Conservation (phyloP, 2,113 vertebrate species). For the Enhydra lutris region DNA sequence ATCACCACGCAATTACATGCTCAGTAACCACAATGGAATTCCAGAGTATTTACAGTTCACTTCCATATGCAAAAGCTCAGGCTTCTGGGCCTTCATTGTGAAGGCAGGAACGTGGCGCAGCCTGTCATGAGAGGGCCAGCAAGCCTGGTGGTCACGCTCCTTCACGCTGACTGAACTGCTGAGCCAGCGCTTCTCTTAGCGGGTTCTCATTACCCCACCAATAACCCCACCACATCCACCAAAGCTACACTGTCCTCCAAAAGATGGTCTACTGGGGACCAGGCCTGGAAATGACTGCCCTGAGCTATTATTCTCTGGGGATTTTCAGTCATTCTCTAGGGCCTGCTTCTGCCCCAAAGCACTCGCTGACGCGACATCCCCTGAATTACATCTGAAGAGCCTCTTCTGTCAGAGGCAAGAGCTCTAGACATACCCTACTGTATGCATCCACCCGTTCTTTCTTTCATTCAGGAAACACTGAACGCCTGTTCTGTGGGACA, state of each 20-base stretch:
- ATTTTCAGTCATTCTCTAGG: neutral
- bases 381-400: neutral
- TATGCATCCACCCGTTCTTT: neutral
- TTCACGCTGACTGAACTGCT: neutral
- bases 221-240: neutral
- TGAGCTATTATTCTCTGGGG: neutral
- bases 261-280: neutral
- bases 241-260: neutral
- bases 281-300: neutral
- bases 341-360: neutral
- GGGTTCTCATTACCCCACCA: neutral
- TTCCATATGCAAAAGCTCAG: neutral
- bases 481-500: neutral
- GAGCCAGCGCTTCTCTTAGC: neutral
- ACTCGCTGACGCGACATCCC: neutral
- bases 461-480: neutral
- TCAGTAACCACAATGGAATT: constrained; percentile 60
- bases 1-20: constrained; percentile 65
- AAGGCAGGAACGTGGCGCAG: neutral
- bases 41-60: constrained; percentile 57
- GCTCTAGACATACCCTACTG: neutral
- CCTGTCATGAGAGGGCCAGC: neutral
- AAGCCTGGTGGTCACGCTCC: neutral
- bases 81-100: constrained; percentile 3
- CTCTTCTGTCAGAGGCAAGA: neutral